Base-by-base conservation (phyloP, 2,888 invertebrate species). In the Drosophila fungiperda region DNA sequence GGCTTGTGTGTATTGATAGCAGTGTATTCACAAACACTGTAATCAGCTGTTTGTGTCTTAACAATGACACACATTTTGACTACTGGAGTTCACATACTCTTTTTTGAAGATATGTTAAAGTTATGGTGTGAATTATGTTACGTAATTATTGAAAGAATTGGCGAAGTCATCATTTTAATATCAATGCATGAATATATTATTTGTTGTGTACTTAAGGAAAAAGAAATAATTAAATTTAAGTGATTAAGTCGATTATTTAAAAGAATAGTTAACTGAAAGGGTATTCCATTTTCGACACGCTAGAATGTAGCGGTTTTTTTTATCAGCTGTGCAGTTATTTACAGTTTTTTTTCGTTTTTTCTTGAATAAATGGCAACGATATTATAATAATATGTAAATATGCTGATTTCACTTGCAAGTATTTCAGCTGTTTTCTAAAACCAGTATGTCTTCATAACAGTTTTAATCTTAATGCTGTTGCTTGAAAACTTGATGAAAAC, bases 31-130 rank as follows among this genome's bases (percentile, higher is more conserved):
- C 50, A 62, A 17, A 50, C 55, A 62, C 20, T 70, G 55, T 69
- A 74, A 71, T 82, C 79, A 79, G 79, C 79, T 79, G 79, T 82
- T 81, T 36, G 53, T 12, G 62, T 57, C 54, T 63, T 81, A 68
- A 38, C 65, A 68, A 77, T 78, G 77, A 78, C 78, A 80, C 77
- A 78, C 61, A 68, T 78, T 66, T 65, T 7, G 33, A 52, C 48
- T 32, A 35, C 49, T 42, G 68, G 40, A 15, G 38, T 42, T 52
- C 29, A 3, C 9, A 33, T 32, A n/a, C 52, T 45, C 45, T 29
- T 17, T 15, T 11, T 1, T 20, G 5, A 15, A 15, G 0, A 3
- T 23, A 50, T 45, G 45, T 45, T 8, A 15, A 8, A 45, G 45
- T 23, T 23, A 17, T 33, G 6, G 15, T 32, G 8, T n/a, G 9